These are phyloP conservation scores for Drosophila mayaguana DNA, from an alignment of 2,888 invertebrate species.

Conservation along the genomic window DNA sequence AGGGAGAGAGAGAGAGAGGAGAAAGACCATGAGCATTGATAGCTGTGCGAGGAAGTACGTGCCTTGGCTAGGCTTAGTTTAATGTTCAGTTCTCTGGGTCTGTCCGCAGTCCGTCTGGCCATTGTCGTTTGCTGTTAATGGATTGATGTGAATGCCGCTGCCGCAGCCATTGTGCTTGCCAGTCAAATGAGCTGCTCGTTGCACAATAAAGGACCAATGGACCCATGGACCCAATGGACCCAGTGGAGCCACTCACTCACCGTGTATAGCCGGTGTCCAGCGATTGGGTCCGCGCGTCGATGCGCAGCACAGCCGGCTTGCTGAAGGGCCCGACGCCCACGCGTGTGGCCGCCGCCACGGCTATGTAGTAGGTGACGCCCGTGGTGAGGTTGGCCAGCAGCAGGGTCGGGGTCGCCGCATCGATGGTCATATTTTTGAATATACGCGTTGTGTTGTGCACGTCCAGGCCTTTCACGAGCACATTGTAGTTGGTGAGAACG, in stretches of 20 bases:
- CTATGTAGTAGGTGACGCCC: constrained; percentile 93
- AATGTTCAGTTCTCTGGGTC: constrained; percentile 45
- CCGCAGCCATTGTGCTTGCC: constrained; percentile 55
- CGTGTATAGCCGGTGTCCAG: constrained; percentile 85
- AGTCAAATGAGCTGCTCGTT: constrained; percentile 72
- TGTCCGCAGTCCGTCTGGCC: constrained; percentile 32
- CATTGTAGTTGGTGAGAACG: constrained; percentile 92
- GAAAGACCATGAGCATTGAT: constrained; percentile 53
- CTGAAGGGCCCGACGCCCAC: constrained; percentile 93
- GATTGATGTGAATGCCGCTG: constrained; percentile 72
- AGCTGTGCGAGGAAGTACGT: constrained; percentile 60
- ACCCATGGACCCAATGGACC: background rate
- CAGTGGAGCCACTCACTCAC: constrained; percentile 48
- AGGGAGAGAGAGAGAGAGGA: constrained; percentile 42
- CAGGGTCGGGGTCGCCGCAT: constrained; percentile 89
- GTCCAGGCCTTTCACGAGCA: constrained; percentile 88
- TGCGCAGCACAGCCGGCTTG: constrained; percentile 88
- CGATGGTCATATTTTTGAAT: constrained; percentile 90
- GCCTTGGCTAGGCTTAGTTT: constrained; percentile 73
- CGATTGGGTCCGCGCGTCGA: constrained; percentile 87
- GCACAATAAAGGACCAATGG: constrained; percentile 52
- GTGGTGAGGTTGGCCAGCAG: constrained; percentile 92
- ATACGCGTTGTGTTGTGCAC: constrained; percentile 87
- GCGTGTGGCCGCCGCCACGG: constrained; percentile 93
- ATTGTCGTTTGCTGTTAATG: constrained; percentile 80